A percentile compares a stretch with the other conserved stretches of the same genome.
Conservation (phyloP, 2,113 vertebrate species). For the Chauna torquata region DNA sequence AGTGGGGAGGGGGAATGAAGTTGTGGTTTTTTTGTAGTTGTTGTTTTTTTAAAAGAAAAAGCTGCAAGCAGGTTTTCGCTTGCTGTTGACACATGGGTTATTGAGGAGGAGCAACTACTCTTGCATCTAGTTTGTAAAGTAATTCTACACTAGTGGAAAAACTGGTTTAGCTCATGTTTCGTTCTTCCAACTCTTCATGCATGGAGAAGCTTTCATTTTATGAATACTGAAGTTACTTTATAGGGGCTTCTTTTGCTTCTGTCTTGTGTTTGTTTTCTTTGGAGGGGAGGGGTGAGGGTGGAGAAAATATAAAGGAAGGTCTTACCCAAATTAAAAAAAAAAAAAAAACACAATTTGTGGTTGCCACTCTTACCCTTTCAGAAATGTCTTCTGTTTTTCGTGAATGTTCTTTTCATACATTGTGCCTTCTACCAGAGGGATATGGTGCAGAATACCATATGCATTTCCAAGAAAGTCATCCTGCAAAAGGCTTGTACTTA, state of each 20-base stretch:
- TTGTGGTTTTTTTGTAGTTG: neutral
- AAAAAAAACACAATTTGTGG: neutral
- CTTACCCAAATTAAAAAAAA: neutral
- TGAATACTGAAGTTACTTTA: neutral
- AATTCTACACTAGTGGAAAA: neutral
- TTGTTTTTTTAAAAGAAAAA: neutral
- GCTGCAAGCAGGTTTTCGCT: neutral
- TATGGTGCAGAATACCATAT: neutral
- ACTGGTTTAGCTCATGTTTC: neutral
- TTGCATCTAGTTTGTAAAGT: neutral
- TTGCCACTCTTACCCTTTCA: neutral
- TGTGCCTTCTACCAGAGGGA: neutral
- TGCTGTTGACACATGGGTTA: neutral
- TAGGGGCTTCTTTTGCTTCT: neutral
- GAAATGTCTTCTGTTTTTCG: neutral
- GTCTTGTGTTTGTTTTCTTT: neutral
- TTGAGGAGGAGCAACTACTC: neutral
- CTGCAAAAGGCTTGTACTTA: neutral
- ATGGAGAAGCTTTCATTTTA: neutral
- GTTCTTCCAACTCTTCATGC: neutral
- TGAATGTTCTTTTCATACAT: neutral
- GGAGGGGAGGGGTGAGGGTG: no score
- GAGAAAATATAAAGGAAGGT: neutral
- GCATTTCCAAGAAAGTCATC: constrained; percentile 34
- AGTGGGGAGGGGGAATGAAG: neutral